Conservation (phyloP, 2,888 invertebrate species). For the Pseudococcus jackbeardsleyi region DNA sequence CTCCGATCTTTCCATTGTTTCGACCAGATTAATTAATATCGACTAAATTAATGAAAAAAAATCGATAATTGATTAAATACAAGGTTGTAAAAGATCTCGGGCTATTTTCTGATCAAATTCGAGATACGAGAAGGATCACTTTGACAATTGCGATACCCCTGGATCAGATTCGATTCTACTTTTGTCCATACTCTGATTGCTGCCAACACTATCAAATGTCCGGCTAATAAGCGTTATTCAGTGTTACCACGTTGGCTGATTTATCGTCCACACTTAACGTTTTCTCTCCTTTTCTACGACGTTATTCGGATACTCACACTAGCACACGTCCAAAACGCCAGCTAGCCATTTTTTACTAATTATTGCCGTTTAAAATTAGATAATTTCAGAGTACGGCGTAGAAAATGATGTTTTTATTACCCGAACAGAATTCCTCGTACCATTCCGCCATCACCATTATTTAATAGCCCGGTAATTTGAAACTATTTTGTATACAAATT, state of each 20-base stretch:
- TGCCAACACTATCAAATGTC: conserved; percentile 63
- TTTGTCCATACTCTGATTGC: conserved; percentile 60
- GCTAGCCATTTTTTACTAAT: conserved; percentile 57
- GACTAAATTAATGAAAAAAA: background rate
- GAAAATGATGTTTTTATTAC: conserved; percentile 61
- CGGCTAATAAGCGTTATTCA: conserved; percentile 62
- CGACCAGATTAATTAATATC: background rate
- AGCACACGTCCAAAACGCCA: background rate
- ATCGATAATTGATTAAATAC: background rate
- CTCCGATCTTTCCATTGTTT: background rate
- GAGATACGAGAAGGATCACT: background rate
- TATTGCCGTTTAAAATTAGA: conserved; percentile 62
- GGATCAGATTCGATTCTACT: conserved; percentile 36
- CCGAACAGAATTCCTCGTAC: conserved; percentile 46
- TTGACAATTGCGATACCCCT: conserved; percentile 45
- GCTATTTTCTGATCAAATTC: background rate
- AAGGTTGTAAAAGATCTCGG: no score
- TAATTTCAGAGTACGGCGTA: conserved; percentile 52
- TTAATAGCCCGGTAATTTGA: conserved; percentile 50
- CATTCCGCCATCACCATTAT: conserved; percentile 21
- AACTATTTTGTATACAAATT: conserved; percentile 55
- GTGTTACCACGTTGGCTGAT: conserved; percentile 61
- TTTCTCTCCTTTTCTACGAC: conserved; percentile 4
- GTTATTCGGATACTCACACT: background rate
- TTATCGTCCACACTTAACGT: conserved; percentile 54